Percentiles rank a stretch among this genome's conserved stretches.
Conservation (phyloP, 2,888 invertebrate genomes). For the Podabrus alpinus region DNA sequence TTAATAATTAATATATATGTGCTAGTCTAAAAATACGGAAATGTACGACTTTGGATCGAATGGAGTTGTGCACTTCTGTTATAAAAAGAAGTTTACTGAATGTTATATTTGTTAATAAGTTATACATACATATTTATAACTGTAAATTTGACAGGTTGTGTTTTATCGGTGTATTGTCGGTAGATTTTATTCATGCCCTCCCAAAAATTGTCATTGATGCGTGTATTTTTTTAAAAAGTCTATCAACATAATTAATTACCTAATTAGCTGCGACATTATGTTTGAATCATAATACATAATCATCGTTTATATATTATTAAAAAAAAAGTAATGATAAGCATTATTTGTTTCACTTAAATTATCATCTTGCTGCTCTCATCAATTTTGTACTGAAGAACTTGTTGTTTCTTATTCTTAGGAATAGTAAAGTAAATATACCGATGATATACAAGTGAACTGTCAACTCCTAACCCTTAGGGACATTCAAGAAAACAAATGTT, state of each 20-base stretch:
- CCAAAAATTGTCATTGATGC: neutral
- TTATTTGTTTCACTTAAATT: constrained; percentile 21
- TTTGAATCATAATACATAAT: neutral
- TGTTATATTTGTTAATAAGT: constrained; percentile 56
- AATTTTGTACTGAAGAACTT: constrained; percentile 30
- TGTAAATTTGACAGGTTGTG: constrained; percentile 45
- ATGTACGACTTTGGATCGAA: constrained; percentile 23
- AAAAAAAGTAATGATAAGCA: neutral
- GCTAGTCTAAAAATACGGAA: constrained; percentile 45
- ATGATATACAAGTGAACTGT: constrained; percentile 39
- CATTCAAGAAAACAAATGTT: constrained; percentile 19
- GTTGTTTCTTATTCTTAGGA: constrained; percentile 29
- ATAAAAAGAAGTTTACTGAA: constrained; percentile 49
- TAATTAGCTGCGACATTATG: neutral
- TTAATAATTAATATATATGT: constrained; percentile 48
- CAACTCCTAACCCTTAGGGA: constrained; percentile 23
- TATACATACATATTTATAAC: constrained; percentile 55
- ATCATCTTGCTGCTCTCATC: constrained; percentile 27
- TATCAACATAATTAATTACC: neutral
- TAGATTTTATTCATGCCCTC: constrained; percentile 22
- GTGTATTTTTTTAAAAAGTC: neutral
- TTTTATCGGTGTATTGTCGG: constrained; percentile 45
- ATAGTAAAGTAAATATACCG: constrained; percentile 39
- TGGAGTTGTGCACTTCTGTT: constrained; percentile 40
- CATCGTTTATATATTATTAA: constrained; percentile 16